A percentile compares a stretch with the other conserved stretches of the same genome.
Evolutionary conservation across 2,113 vertebrate species (phyloP).

Genomic region (Eulacestoma nigropectus): DNA sequence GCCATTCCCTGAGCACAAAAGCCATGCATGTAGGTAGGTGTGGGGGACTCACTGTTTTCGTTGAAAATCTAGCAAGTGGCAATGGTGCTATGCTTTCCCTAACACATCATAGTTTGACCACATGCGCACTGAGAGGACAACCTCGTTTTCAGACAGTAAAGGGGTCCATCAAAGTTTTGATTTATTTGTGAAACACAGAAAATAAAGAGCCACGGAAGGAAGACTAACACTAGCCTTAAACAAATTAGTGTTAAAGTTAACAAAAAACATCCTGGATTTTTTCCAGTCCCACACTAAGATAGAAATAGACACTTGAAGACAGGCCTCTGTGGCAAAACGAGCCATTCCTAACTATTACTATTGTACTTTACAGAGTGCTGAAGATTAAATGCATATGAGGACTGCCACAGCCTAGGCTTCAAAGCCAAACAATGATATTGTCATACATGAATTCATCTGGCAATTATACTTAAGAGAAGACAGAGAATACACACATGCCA

Average conservation of each 20-base stretch:
- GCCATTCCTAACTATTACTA: not conserved
- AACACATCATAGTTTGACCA: not conserved
- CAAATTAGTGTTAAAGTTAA: not conserved
- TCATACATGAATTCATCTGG: not conserved
- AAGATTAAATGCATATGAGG: constrained; percentile 5
- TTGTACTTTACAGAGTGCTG: not conserved
- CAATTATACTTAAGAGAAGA: not conserved
- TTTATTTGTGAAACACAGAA: not conserved
- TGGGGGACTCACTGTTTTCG: not conserved
- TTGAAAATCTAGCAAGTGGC: not conserved
- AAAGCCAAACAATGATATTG: not conserved
- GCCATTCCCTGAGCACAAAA: not conserved
- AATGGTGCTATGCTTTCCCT: not conserved
- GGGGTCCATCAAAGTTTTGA: not conserved
- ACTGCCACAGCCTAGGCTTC: not conserved
- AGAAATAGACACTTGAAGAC: constrained; percentile 3
- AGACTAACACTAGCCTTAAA: not conserved
- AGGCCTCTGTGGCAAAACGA: not conserved
- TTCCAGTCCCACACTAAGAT: not conserved
- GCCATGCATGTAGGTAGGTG: not conserved
- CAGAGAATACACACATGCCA: not conserved
- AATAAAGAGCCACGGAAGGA: not conserved
- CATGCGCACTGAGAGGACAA: fast-evolving
- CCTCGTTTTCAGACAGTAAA: not conserved
- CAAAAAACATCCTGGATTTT: not conserved